phyloP scores from a whole-genome alignment of 2,797 vertebrate genomes.

The Tokudaia muenninki region DNA sequence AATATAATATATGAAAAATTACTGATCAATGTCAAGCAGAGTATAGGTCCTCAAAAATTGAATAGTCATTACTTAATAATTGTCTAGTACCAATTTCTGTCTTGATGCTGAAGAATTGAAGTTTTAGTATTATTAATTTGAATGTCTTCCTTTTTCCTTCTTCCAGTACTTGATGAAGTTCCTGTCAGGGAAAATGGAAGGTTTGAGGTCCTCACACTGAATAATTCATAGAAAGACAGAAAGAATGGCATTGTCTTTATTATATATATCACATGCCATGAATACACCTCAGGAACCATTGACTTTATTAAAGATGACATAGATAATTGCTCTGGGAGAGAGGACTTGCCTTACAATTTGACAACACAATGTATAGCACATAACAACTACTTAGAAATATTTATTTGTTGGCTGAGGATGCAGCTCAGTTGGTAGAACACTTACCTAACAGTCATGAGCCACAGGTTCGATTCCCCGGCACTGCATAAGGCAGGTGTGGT shows the following conservation, averaged over 20 bases:
- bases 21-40: not conserved
- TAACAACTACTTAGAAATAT: constrained; percentile 54
- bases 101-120: constrained; percentile 53
- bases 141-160: constrained; percentile 36
- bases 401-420: not conserved
- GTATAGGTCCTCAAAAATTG: constrained; percentile 4
- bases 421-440: not conserved
- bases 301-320: constrained; percentile 19
- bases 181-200: not conserved
- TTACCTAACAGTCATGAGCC: not conserved
- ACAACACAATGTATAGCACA: not conserved
- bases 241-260: constrained; percentile 77
- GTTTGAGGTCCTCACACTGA: constrained; percentile 72
- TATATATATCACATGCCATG: constrained; percentile 69
- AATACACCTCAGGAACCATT: constrained; percentile 45
- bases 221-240: constrained; percentile 74
- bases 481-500: not conserved
- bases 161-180: constrained; percentile 1
- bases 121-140: constrained; percentile 26
- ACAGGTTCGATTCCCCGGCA: not conserved
- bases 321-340: not conserved
- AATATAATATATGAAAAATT: not conserved
- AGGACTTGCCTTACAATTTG: not conserved
- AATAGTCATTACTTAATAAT: constrained; percentile 25
- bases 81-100: constrained; percentile 4